Conservation (phyloP, 1,140 invertebrate genomes). For the Ctenoplectra terminalis region DNA sequence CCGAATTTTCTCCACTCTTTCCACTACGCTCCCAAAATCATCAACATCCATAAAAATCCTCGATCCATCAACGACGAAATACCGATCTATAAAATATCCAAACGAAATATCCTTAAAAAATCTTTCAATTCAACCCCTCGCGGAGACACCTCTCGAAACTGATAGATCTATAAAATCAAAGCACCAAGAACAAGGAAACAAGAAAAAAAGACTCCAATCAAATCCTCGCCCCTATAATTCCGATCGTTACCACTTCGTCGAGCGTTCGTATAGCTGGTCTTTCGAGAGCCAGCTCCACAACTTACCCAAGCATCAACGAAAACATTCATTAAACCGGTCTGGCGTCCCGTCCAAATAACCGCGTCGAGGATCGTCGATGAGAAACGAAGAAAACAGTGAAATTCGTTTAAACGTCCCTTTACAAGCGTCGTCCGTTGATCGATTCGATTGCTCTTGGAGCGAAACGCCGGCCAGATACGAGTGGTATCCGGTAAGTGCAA, state of each 20-base stretch:
- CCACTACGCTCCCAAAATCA: no score
- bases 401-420: conserved; percentile 37
- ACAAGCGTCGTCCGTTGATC: conserved; percentile 4
- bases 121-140: no score
- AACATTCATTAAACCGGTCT: conserved; percentile 35
- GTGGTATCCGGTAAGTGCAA: conserved; percentile 23
- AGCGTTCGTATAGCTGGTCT: background rate
- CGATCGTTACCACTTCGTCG: background rate
- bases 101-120: no score
- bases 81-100: no score
- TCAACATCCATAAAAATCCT: no score
- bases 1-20: no score
- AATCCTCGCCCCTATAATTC: no score
- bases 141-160: no score
- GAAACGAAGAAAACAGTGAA: conserved; percentile 21
- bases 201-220: no score
- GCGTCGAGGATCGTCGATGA: background rate
- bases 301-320: conserved; percentile 18
- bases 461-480: conserved; percentile 11
- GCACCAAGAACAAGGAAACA: no score
- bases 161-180: no score
- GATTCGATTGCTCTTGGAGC: conserved; percentile 20
- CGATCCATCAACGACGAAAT: no score
- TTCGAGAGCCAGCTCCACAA: background rate
- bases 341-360: conserved; percentile 17